Evolutionary conservation across 1,140 invertebrate species (phyloP), one percentile per base, ranked within the genome.

Genomic region (Bombus haemorrhoidalis): DNA sequence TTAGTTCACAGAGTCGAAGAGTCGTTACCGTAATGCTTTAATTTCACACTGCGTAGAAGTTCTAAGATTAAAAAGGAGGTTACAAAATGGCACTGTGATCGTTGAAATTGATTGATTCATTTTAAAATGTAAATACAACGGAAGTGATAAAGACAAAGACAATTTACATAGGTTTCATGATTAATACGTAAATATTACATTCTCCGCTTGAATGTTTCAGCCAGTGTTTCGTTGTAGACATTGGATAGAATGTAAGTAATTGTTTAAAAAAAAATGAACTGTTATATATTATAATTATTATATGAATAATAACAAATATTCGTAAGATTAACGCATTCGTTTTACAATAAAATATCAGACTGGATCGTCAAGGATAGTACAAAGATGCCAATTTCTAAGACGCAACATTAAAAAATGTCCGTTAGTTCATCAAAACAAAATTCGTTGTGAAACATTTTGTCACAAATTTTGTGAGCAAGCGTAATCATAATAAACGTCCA

Each of bases 11-110:
- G 18, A 53, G 18, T 53, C 59, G 5, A n/a, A 28, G 59, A n/a
- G 59, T 4, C 59, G 10, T 28, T 13, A 1, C 28, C 28, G 28
- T 62, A n/a, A n/a, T n/a, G 12, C 2, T 5, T n/a, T 62, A n/a
- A n/a, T 62, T n/a, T 62, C 28, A n/a, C n/a, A n/a, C 4, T 5
- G 59, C 0, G 10, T 1, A 39, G 37, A 4, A 28, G 22, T 41
- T 2, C 1, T 4, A 12, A n/a, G 4, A n/a, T 41, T 6, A 41
- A 41, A 28, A 41, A 1, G 0, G 12, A 1, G 28, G 12, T n/a
- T 41, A 25, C 8, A 28, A 39, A 71, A 13, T 6, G 69, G 1
- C 3, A 41, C 6, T 2, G 1, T 1, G 37, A 28, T 13, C 2
- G 37, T 39, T 25, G 6, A 25, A 28, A 28, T 12, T 59, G 57